phyloP scores from a whole-genome alignment of 2,888 invertebrate genomes.

The Caenorhabditis angaria region DNA sequence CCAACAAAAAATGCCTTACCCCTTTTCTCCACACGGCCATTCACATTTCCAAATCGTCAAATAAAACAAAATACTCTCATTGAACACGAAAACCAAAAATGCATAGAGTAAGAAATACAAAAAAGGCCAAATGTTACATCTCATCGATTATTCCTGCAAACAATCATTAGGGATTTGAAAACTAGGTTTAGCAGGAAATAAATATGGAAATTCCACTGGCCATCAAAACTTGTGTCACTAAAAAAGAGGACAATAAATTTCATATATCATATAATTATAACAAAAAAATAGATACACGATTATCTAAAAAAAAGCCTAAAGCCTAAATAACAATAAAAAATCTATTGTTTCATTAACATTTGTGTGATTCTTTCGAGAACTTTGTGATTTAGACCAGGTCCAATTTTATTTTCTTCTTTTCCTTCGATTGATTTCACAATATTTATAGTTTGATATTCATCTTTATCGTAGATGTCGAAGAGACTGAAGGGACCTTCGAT shows the following conservation, averaged over 20 bases:
- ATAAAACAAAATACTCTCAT: slow-evolving; percentile 59
- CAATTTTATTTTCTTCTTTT: slow-evolving; percentile 1
- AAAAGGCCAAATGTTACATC: not conserved
- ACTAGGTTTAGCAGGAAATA: not conserved
- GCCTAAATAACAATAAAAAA: not conserved
- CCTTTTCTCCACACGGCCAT: slow-evolving; percentile 25
- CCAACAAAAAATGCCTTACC: slow-evolving; percentile 7
- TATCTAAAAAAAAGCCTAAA: slow-evolving; percentile 11
- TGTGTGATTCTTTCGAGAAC: slow-evolving; percentile 56
- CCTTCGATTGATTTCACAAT: slow-evolving; percentile 12
- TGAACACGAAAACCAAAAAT: slow-evolving; percentile 43
- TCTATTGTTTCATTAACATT: slow-evolving; percentile 56
- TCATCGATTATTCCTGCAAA: slow-evolving; percentile 1
- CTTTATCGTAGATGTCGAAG: slow-evolving; percentile 29
- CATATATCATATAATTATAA: slow-evolving; percentile 13
- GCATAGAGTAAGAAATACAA: not conserved
- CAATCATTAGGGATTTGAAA: slow-evolving; percentile 9
- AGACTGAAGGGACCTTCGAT: slow-evolving; percentile 50
- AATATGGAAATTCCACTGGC: not conserved
- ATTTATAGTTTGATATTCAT: slow-evolving; percentile 16
- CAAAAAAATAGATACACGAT: slow-evolving; percentile 17
- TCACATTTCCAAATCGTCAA: slow-evolving; percentile 30
- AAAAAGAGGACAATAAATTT: not conserved
- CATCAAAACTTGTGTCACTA: not conserved
- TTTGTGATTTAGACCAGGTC: slow-evolving; percentile 45